Base-by-base conservation (phyloP, 2,113 vertebrate genomes). In the Tragulus kanchil region DNA sequence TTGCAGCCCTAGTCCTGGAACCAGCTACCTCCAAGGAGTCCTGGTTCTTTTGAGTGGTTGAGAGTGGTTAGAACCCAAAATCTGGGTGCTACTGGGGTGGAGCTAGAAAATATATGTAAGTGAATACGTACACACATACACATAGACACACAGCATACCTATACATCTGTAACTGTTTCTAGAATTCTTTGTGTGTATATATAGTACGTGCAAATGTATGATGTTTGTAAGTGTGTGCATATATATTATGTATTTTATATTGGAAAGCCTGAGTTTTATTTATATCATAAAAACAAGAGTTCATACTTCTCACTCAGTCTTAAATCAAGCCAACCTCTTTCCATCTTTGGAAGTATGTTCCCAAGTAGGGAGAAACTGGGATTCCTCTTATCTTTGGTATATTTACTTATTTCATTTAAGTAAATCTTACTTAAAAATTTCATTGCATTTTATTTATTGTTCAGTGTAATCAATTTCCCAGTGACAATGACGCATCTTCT, bases 221-320 rank as follows among this genome's bases (percentile, higher is more conserved):
- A 65, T 85, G 10, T 67, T 61, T 84, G 4, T 52, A 26, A 73
- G 54, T 83, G 10, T 89, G 13, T n/a, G 15, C 52, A 65, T n/a
- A 3, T 79, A 36, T 81, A 16, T 86, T 71, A 50, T 11, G 19
- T 81, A 82, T 94, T 89, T 88, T 89, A 71, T 73, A 69, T 65
- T 82, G 58, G 73, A 79, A 90, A 97, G 45, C 28, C 26, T 26
- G n/a, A 26, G 31, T 90, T 86, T 95, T 77, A 25, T 84, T 95
- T 77, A 19, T 84, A 42, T 91, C 59, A 48, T 56, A 95, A 93
- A 93, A 93, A 59, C 26, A 13, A 23, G 45, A 85, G 48, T 89
- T 91, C 58, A 54, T 45, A 77, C 6, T 21, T 19, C 16, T 61
- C 75, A 90, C 19, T 61, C 52, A 21, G 25, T 92, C 54, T 97